Evolutionary conservation across 2,888 invertebrate species (phyloP), one percentile per base, ranked within the genome.

Genomic region (Zaprionus lineosus): DNA sequence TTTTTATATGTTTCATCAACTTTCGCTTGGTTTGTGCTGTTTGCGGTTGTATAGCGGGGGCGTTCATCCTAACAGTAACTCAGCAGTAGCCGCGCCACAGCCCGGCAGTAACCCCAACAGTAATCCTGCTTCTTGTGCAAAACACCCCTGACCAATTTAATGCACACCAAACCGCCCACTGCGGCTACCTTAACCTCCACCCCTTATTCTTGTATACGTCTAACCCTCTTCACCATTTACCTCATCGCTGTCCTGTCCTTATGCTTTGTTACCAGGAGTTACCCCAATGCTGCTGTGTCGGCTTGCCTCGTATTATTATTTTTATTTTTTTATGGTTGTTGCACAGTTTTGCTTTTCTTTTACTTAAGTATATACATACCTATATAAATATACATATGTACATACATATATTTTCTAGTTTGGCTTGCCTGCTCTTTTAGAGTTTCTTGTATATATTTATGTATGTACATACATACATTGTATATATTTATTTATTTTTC

Each of bases 201-300:
- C 15, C 29, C 16, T 9, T 3, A 8, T 7, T n/a, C 21, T 8
- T 26, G 1, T 31, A 11, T n/a, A 28, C 31, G 14, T 14, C 12
- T 15, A 3, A 18, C 36, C 9, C 29, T 28, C 2, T 33, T 19
- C 18, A 5, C 26, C 15, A 8, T 26, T 29, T n/a, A n/a, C n/a
- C n/a, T n/a, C 16, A 6, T 11, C 12, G 15, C 14, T 24, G 11
- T 12, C 18, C 8, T 33, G 24, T 53, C 26, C 31, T 55, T 12
- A 9, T 12, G 31, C 12, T 19, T 21, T 24, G 62, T 66, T 71
- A 37, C 51, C 62, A 41, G 33, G 71, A 59, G 66, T 63, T 41
- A 62, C 62, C 62, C 71, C 62, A 71, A 74, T 55, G 56, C 51
- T 55, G 56, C 51, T 70, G 61, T 43, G 68, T 34, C 37, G 43